Base-by-base conservation (phyloP, 1,140 invertebrate genomes). In the Leptonema lineaticorne region DNA sequence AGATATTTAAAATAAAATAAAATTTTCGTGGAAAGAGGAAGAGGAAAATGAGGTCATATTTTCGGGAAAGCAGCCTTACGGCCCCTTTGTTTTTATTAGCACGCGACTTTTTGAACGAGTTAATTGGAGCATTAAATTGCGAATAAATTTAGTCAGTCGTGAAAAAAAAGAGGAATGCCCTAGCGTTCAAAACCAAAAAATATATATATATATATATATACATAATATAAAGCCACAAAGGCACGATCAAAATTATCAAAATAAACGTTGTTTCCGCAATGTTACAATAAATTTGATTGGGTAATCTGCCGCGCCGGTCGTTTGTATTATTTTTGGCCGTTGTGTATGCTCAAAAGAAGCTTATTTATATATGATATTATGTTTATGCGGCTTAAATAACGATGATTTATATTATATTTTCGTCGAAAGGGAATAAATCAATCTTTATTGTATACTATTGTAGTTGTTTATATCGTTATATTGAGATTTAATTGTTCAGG, bases 61-160 rank as follows among this genome's bases (percentile, higher is more conserved):
- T 53, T 53, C 50, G 50, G 30, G 50, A 53, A 53, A 22, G 50
- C 37, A 14, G 11, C 37, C 11, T 16, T 9, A 45, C 37, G 37
- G 37, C 20, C 50, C 50, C 50, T 53, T 53, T 53, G 22, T 53
- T 53, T 53, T 53, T 53, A 53, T 53, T 53, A 53, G 50, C 50
- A 53, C 50, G 50, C 50, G 50, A 53, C 50, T 53, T 53, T 53
- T 24, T 53, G 50, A 53, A 53, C 50, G 50, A 53, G 50, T 53
- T 53, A 53, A 53, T 53, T 53, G 50, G 50, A 53, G 50, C 50
- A 53, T 53, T 53, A 53, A 53, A 53, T 53, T 53, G 50, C 50
- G 50, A 53, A 53, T 53, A 53, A 53, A 53, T 53, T 53, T 24
- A 9, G 50, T 53, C 50, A 24, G 50, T 22, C 50, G 22, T 9